These are phyloP conservation scores for Drosophila pegasa DNA, from an alignment of 2,888 invertebrate genomes.

Conservation along the genomic window DNA sequence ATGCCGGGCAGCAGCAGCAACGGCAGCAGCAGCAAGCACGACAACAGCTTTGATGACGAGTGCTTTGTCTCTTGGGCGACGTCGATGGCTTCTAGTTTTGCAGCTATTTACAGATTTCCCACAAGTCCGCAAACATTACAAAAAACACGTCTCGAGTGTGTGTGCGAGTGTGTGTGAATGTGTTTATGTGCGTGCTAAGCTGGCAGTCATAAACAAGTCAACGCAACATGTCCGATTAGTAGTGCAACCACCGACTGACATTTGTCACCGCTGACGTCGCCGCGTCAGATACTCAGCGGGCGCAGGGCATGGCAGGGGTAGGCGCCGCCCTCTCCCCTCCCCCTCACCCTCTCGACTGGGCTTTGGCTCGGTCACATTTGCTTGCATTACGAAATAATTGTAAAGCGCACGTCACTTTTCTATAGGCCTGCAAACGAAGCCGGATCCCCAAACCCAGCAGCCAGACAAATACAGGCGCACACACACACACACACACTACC, in stretches of 20 bases:
- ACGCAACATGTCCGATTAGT: slow-evolving; percentile 79
- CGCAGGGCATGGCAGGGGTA: background rate
- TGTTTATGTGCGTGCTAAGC: slow-evolving; percentile 63
- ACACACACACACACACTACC: slow-evolving; percentile 1
- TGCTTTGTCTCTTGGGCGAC: slow-evolving; percentile 61
- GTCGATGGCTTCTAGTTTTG: slow-evolving; percentile 69
- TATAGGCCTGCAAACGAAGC: slow-evolving; percentile 71
- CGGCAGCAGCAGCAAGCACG: slow-evolving; percentile 15
- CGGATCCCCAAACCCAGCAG: slow-evolving; percentile 27
- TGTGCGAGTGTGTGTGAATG: slow-evolving; percentile 12
- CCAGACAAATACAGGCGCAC: slow-evolving; percentile 6
- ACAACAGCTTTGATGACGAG: slow-evolving; percentile 56
- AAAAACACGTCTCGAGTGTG: slow-evolving; percentile 34
- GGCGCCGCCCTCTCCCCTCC: background rate
- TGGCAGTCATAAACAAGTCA: slow-evolving; percentile 78
- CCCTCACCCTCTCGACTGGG: slow-evolving; percentile 34
- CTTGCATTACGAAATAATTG: slow-evolving; percentile 80
- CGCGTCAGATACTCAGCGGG: slow-evolving; percentile 21
- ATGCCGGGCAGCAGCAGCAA: slow-evolving; percentile 25
- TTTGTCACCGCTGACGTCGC: slow-evolving; percentile 71
- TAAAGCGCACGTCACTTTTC: slow-evolving; percentile 79
- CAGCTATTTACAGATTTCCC: slow-evolving; percentile 79
- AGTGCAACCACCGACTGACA: slow-evolving; percentile 76
- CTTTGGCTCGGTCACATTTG: slow-evolving; percentile 70
- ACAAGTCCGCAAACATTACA: slow-evolving; percentile 70